Evolutionary conservation across 2,888 invertebrate genomes (phyloP), one percentile per base, ranked within the genome.

Genomic region (Orthonevra nobilis): DNA sequence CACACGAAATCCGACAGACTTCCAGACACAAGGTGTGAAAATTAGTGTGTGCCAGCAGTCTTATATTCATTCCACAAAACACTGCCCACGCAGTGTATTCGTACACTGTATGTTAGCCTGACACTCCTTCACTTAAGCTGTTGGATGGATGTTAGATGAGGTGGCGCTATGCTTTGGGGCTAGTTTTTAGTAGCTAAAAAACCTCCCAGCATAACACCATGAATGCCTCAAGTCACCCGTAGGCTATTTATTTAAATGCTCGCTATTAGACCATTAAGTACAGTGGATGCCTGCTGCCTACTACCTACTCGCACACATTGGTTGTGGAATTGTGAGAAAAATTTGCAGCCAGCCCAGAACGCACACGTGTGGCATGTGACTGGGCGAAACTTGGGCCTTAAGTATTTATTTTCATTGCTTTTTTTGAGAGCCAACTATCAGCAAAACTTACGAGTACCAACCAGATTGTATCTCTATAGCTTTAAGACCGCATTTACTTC

Each of bases 171-270:
- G 63, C 63, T 26, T 17, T 7, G n/a, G 30, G 46, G 9, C 42
- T 26, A 28, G 1, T 3, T n/a, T n/a, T n/a, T 28, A 36, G 40
- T 19, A 44, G 26, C 56, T 26, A 23, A 7, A 38, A 56, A 60
- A 3, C 40, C 56, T 40, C 40, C 69, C 63, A 26, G 64, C 23
- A 34, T 56, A 50, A n/a, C n/a, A 73, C 48, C 48, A 50, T 50
- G 40, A 64, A 3, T 34, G 52, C 23, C n/a, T 64, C 20, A 68
- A 68, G 26, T 40, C 48, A 42, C 32, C 69, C 69, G 48, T 36
- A 34, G 73, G 79, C 79, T 73, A 73, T 79, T 79, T 79, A 79
- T 73, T 73, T 56, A 68, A 79, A 79, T 61, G 54, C 46, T 42
- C 40, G 28, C 20, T 34, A 56, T 75, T 56, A 61, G 46, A 40